Base-by-base conservation (phyloP, 1,140 invertebrate species). In the Helicorthomorpha holstii region DNA sequence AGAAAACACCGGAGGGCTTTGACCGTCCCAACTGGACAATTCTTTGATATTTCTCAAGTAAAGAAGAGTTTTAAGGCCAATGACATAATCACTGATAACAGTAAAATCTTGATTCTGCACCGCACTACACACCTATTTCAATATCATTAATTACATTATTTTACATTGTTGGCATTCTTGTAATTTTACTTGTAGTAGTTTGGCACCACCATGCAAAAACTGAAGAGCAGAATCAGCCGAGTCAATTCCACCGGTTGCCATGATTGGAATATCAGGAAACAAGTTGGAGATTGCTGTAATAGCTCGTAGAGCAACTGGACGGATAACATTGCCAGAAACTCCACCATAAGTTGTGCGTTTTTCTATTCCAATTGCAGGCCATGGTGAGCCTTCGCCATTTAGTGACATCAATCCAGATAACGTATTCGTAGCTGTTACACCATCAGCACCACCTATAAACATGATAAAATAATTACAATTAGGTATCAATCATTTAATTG, bases 41-140 rank as follows among this genome's bases (percentile, higher is more conserved):
- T 76, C 67, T 2, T 77, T 68, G 1, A 85, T 65, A 29, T 76
- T 78, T 49, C 82, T 73, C 14, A 97, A 64, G 62, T 95, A 98
- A 1, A 98, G 66, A 24, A 96, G 66, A 0, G 91, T 75, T 69
- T 92, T 91, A 7, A 98, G 70, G 0, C 92, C 92, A 2, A 79
- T 85, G 41, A 83, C 77, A 61, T 96, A 98, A 66, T 98, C 92
- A 14, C 96, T 83, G 50, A 96, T 83, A 0, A 97, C 63, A 0
- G 91, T 94, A 59, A 93, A 97, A 68, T 96, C 93, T 73, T 98
- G 95, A 72, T 98, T 98, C 66, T 98, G 95, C 16, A 98, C 77
- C 3, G 94, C 89, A 64, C 90, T 96, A 66, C 94, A 88, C 48
- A 95, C 78, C 83, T 90, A 57, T 1, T 58, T n/a, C n/a, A n/a